Conservation (phyloP, 2,797 vertebrate species). For the Tadarida brasiliensis region DNA sequence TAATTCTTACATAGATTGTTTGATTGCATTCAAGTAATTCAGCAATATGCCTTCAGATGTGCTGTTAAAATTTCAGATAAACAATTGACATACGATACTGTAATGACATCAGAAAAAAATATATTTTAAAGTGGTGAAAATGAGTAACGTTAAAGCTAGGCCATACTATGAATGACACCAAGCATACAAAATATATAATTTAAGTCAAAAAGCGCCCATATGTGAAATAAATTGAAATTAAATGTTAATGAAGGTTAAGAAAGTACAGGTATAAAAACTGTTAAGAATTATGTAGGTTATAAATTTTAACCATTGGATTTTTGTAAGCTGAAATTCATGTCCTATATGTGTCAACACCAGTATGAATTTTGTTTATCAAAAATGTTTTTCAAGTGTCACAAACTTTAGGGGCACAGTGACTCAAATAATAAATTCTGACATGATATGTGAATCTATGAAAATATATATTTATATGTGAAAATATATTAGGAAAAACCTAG, state of each 20-base stretch:
- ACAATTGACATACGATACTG: neutral
- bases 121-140: conserved; percentile 58
- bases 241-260: conserved; percentile 61
- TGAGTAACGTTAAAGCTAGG: conserved; percentile 42
- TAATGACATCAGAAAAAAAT: conserved; percentile 55
- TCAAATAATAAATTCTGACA: conserved; percentile 68
- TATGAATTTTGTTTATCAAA: conserved; percentile 73
- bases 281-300: conserved; percentile 26
- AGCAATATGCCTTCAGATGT: neutral
- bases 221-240: conserved; percentile 65
- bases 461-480: conserved; percentile 57
- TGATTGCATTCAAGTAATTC: conserved; percentile 37
- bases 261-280: conserved; percentile 40
- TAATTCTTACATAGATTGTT: conserved; percentile 32
- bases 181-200: conserved; percentile 39
- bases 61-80: conserved; percentile 50
- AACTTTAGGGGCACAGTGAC: conserved; percentile 54
- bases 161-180: conserved; percentile 22
- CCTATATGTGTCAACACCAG: conserved; percentile 40
- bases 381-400: conserved; percentile 64
- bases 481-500: conserved; percentile 45
- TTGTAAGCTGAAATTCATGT: conserved; percentile 51
- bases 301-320: conserved; percentile 50
- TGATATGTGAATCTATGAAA: conserved; percentile 44
- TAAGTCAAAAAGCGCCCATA: conserved; percentile 50